Evolutionary conservation across 2,113 vertebrate genomes (phyloP).

Genomic region (Oriolus oriolus): DNA sequence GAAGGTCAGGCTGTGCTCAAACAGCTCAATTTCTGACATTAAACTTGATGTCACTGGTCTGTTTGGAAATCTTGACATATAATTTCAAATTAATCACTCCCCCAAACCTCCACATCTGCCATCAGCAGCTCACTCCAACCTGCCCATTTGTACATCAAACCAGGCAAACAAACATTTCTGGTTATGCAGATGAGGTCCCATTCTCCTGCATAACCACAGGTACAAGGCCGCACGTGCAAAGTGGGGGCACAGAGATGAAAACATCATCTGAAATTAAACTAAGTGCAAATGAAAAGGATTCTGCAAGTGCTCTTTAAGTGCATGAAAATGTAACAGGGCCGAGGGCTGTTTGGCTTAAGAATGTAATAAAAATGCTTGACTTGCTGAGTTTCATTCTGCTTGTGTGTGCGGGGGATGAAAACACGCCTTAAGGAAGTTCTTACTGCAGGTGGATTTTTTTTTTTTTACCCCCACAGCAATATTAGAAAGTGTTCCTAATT

Average conservation of each 20-base stretch:
- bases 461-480: neutral
- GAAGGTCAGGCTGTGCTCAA: neutral
- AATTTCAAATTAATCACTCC: neutral
- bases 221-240: neutral
- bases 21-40: neutral
- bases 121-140: neutral
- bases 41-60: neutral
- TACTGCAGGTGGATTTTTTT: neutral
- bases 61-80: neutral
- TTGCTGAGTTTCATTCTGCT: neutral
- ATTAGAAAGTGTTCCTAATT: neutral
- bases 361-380: neutral
- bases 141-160: neutral
- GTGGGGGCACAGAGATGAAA: neutral
- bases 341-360: slow-evolving; percentile 6
- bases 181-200: neutral
- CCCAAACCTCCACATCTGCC: neutral
- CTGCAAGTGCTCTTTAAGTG: neutral
- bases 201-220: neutral
- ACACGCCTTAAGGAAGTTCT: neutral
- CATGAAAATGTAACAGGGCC: neutral
- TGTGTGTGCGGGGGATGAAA: neutral
- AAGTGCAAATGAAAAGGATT: neutral
- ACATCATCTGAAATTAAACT: slow-evolving; percentile 12
- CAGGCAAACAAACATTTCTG: neutral